Conservation (phyloP, 1,140 invertebrate genomes). For the Lucilia sericata region DNA sequence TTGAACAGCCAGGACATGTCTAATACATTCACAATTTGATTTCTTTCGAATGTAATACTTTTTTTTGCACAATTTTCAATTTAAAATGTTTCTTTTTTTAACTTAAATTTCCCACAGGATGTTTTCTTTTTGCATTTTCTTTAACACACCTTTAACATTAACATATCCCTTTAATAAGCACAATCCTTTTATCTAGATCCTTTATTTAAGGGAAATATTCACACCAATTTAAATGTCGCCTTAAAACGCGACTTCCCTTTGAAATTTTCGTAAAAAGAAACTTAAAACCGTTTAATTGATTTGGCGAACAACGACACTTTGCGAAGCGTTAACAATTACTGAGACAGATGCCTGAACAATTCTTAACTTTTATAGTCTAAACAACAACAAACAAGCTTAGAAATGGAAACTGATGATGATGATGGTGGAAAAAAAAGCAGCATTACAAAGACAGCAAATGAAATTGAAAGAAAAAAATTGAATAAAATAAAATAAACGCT, state of each 20-base stretch:
- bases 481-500: not conserved
- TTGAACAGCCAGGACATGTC: too few species aligned
- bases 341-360: constrained; percentile 53
- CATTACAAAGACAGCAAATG: not conserved
- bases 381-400: not conserved
- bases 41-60: too few species aligned
- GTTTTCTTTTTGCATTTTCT: not conserved
- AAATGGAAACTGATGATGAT: not conserved
- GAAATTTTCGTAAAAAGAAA: not conserved
- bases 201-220: not conserved
- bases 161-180: constrained; percentile 30
- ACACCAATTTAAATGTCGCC: not conserved
- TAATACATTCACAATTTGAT: too few species aligned
- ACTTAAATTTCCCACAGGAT: too few species aligned
- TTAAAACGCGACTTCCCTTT: not conserved
- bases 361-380: constrained; percentile 62
- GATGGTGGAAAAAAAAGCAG: not conserved
- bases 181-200: not conserved
- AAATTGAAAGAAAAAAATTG: not conserved
- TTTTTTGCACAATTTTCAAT: too few species aligned
- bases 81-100: too few species aligned
- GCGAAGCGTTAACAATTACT: constrained; percentile 49
- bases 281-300: not conserved
- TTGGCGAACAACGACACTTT: constrained; percentile 12
- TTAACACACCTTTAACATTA: constrained; percentile 55